Conservation (phyloP, 2,888 invertebrate species). For the Cetonia aurata region DNA sequence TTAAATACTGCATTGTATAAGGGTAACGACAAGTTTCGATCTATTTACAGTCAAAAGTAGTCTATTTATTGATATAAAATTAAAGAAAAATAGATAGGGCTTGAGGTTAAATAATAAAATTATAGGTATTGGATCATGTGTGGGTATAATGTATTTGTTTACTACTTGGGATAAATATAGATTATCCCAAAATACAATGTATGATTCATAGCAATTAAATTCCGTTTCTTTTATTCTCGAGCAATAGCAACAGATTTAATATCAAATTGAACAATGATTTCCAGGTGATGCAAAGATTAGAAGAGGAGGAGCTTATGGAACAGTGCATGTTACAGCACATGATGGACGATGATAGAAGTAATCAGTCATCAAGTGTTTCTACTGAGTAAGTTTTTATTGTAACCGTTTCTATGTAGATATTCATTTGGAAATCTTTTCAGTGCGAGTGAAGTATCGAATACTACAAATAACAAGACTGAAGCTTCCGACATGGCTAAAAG, state of each 20-base stretch:
- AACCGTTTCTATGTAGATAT: neutral
- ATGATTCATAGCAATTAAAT: conserved; percentile 17
- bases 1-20: too few species aligned
- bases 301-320: conserved; percentile 90
- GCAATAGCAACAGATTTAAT: too few species aligned
- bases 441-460: conserved; percentile 50
- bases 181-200: conserved; percentile 28
- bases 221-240: too few species aligned
- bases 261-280: conserved; percentile 42
- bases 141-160: neutral
- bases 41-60: too few species aligned
- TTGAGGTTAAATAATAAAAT: too few species aligned
- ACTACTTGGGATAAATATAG: conserved; percentile 17
- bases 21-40: too few species aligned
- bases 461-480: conserved; percentile 43
- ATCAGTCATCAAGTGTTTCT: conserved; percentile 40
- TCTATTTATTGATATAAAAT: too few species aligned
- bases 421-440: conserved; percentile 44
- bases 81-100: too few species aligned
- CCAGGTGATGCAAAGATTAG: conserved; percentile 86
- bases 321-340: conserved; percentile 78
- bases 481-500: conserved; percentile 70
- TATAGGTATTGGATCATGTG: too few species aligned
- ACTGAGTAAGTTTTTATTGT: conserved; percentile 50
- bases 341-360: conserved; percentile 76